These are phyloP conservation scores for Drosophila algonquin DNA, from an alignment of 2,888 invertebrate genomes.

Conservation along the genomic window DNA sequence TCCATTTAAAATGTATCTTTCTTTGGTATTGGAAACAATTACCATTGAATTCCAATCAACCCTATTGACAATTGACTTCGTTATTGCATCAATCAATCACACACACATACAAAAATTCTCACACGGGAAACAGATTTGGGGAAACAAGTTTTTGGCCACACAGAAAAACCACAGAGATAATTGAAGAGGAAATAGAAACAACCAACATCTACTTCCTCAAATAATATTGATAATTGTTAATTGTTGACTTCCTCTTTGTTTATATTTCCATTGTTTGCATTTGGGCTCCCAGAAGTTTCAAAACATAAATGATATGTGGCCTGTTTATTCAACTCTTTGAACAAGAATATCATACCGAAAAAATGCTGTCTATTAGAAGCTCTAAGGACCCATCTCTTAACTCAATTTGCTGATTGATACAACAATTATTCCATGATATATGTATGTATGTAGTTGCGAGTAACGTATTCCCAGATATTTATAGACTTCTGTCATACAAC, in stretches of 20 bases:
- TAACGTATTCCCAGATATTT: constrained; percentile 7
- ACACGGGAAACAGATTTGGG: neutral
- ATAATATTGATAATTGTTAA: constrained; percentile 4
- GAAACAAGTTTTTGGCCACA: constrained; percentile 21
- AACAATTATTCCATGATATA: neutral
- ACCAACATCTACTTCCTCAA: neutral
- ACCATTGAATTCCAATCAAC: too few species aligned
- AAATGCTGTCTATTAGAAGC: too few species aligned
- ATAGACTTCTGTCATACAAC: constrained; percentile 1
- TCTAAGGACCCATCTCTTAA: too few species aligned
- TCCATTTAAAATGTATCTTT: too few species aligned
- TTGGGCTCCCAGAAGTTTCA: neutral
- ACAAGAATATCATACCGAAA: too few species aligned
- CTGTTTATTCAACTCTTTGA: too few species aligned
- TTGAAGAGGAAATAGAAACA: neutral
- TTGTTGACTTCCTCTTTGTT: neutral
- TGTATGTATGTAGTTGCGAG: neutral
- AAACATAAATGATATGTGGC: too few species aligned
- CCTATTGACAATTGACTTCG: neutral
- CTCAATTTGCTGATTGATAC: neutral
- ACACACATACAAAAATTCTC: neutral
- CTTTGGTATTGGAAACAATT: too few species aligned
- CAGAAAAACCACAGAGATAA: neutral
- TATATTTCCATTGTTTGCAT: neutral
- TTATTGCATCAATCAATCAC: neutral